phyloP scores from a whole-genome alignment of 2,888 invertebrate genomes.

The Baronia brevicornis region DNA sequence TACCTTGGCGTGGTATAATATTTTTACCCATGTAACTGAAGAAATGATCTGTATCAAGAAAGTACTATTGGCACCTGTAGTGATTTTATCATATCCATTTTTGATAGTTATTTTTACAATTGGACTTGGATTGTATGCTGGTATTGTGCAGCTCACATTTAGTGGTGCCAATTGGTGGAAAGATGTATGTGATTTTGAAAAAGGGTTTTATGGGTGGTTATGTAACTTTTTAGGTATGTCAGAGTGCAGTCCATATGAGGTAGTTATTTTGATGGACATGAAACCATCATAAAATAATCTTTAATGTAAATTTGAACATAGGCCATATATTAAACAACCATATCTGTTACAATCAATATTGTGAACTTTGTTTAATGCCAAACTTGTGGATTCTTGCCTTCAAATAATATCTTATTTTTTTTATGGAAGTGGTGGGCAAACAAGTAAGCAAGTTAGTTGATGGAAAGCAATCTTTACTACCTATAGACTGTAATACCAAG shows the following conservation, averaged over 20 bases:
- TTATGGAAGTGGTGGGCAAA: too few species aligned
- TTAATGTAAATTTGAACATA: too few species aligned
- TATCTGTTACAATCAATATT: too few species aligned
- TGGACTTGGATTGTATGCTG: constrained; percentile 80
- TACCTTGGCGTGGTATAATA: constrained; percentile 85
- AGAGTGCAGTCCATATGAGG: constrained; percentile 85
- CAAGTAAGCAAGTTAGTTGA: too few species aligned
- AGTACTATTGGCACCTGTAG: constrained; percentile 78
- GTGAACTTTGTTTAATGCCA: too few species aligned
- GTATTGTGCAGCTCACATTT: constrained; percentile 80
- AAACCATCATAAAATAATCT: constrained; percentile 37
- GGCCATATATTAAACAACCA: too few species aligned
- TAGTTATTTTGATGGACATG: constrained; percentile 78
- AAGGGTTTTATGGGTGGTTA: constrained; percentile 87
- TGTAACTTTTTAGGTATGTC: constrained; percentile 80
- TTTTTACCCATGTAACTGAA: constrained; percentile 81
- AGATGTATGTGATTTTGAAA: constrained; percentile 83
- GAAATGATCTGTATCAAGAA: constrained; percentile 78
- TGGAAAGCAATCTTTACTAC: too few species aligned
- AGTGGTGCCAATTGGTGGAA: constrained; percentile 81
- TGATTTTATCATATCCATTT: constrained; percentile 82
- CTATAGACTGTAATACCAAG: too few species aligned
- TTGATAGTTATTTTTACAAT: constrained; percentile 79
- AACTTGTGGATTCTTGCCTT: too few species aligned
- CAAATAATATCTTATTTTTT: too few species aligned